Conservation (phyloP, 2,888 invertebrate species). For the Chalcosyrphus nemorum region DNA sequence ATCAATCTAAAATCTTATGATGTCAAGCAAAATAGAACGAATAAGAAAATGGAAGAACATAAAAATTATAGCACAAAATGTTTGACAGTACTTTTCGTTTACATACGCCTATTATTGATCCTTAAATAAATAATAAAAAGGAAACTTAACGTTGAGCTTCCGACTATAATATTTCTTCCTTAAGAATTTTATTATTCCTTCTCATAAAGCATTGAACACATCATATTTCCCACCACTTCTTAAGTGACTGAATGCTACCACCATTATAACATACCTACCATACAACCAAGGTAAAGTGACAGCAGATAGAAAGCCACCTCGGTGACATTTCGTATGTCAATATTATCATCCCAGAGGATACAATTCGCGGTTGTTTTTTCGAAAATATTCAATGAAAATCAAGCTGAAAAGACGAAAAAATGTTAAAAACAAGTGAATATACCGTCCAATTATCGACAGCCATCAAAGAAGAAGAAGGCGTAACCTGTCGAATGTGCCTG, state of each 20-base stretch:
- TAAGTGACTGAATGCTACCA: not conserved
- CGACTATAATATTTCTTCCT: too few species aligned
- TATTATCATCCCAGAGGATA: not conserved
- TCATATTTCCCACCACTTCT: too few species aligned
- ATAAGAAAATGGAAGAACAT: too few species aligned
- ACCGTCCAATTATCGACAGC: not conserved
- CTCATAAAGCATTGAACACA: too few species aligned
- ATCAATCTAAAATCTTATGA: too few species aligned
- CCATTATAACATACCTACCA: not conserved
- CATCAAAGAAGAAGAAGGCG: slow-evolving; percentile 29
- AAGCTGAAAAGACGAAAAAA: not conserved
- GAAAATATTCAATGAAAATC: not conserved
- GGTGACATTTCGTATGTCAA: not conserved
- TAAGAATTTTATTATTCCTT: too few species aligned
- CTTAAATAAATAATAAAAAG: too few species aligned
- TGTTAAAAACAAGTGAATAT: not conserved
- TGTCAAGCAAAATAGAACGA: too few species aligned
- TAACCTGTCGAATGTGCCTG: slow-evolving; percentile 73
- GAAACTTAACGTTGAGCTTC: too few species aligned
- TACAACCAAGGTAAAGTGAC: not conserved
- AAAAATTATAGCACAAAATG: too few species aligned
- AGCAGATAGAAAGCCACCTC: not conserved
- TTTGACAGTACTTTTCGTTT: too few species aligned
- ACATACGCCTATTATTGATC: too few species aligned
- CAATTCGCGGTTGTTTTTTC: not conserved